Base-by-base conservation (phyloP, 1,140 invertebrate species). In the Diuraphis noxia region DNA sequence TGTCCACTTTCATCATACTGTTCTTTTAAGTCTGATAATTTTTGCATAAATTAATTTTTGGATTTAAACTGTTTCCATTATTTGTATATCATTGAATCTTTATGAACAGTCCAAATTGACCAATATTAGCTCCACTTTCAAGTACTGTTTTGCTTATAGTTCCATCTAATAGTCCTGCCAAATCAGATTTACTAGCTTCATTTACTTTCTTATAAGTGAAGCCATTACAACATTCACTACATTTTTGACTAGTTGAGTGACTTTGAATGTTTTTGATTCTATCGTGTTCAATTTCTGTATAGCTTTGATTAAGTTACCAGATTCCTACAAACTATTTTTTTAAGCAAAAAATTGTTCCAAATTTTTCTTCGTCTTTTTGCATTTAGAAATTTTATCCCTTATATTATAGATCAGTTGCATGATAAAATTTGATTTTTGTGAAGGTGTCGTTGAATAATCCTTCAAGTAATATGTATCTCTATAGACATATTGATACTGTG, bases 1-100 rank as follows among this genome's bases (percentile, higher is more conserved):
- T 99, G 99, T 93, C 99, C 98, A 92, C 98, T 99, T 95, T 99
- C 99, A 94, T 99, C 99, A 94, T 98, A 99, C 94, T 98, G 98
- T 79, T 98, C 97, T 95, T 99, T 99, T 97, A 98, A 98, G 94
- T 99, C 98, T 93, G 99, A 95, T 77, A 99, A 96, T 96, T 99
- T 99, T 94, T 99, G 98, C 40, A 99, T 96, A 94, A 99, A 99
- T 34, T 97, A 95, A 94, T 99, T 99, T 93, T 98, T 98, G 93
- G 99, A 98, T 94, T 99, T 99, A 93, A 99, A 99, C 93, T 98
- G 97, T 94, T 99, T 97, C 99, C 99, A 99, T 92, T 98, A 99
- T 93, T 99, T 96, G 94, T 97, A 98, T 95, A 99, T 99, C 94
- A n/a, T n/a, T n/a, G n/a, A n/a, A n/a, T n/a, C n/a, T n/a, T n/a